Evolutionary conservation across 2,797 vertebrate genomes (phyloP), one percentile per base, ranked within the genome.

Genomic region (Paguma larvata): DNA sequence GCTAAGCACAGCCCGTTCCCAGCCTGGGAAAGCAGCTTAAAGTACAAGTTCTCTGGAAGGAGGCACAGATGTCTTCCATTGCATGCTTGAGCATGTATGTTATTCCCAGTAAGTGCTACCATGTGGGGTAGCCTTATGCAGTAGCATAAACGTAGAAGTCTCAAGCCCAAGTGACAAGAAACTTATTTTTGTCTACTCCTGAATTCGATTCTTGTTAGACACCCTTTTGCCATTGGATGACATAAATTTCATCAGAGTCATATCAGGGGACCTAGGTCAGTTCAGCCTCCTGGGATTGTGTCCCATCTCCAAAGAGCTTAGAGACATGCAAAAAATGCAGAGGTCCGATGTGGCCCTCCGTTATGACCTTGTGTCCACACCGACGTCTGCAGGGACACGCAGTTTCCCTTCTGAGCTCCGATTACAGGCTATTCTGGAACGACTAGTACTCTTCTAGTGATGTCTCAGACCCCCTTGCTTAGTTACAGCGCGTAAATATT

Each of bases 21-120:
- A 25, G 6, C 18, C 63, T 23, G 1, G 63, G n/a, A 68, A 72
- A 44, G 2, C 15, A 77, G 21, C 5, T 46, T 3, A 16, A 38
- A n/a, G 46, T 1, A 1, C 8, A 1, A 6, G 41, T 9, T 25
- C 27, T 53, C 3, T 34, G 21, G 30, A 32, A 41, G 19, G 1
- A 1, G 38, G 6, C 21, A 1, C 2, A 4, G 44, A 34, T 0
- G 11, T 21, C 41, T 72, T 0, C 38, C 14, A 0, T 8, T 25
- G 32, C 77, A 44, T 1, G 4, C 4, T 2, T 0, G 15, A 3
- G 19, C 73, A 1, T 0, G 0, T 11, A 0, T 0, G 0, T 56
- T 82, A 38, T 75, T 90, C 68, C 46, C 1, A 0, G 18, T 3
- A n/a, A 30, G 14, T 10, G 34, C 63, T 13, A 2, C 34, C 18